Base-by-base conservation (phyloP, 2,888 invertebrate genomes). In the Xylocampa areola region DNA sequence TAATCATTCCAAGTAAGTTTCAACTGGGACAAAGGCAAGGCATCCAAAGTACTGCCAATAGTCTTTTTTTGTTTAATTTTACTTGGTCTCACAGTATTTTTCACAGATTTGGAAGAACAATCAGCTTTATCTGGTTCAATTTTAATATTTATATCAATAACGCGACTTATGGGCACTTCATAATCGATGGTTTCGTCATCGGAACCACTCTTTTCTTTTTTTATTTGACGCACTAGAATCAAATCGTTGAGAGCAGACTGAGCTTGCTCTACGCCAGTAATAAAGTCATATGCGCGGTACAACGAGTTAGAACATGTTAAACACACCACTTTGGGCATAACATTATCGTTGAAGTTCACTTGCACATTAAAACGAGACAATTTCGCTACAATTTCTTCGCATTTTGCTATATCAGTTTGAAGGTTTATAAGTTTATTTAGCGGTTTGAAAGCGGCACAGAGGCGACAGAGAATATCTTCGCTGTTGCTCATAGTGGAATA, bases 1-100 rank as follows among this genome's bases (percentile, higher is more conserved):
- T 84, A 92, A 32, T 88, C 84, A 23, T 80, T 73, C 91, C 91
- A 92, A 0, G 88, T 81, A 4, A 86, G 39, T 76, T 87, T 85
- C 0, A 85, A 52, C 35, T 86, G 82, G 0, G 85, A 76, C 23
- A 86, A 60, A 0, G 88, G 86, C 16, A 84, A 65, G 0, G 62
- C 51, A 17, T 82, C 80, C 4, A 80, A 52, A 48, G 49, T 69
- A 10, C 10, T 50, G 2, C 11, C 25, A 17, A 39, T 16, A 1
- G 45, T 52, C 40, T 54, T 64, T n/a, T 59, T 40, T 16, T 39
- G 49, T 7, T 19, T 47, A 13, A 16, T 10, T 4, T 16, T 6
- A 13, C 14, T 5, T 0, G 21, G 6, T 6, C 2, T 49, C n/a
- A 36, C 35, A 11, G 21, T 7, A 14, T 23, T 55, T 13, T 41